Evolutionary conservation across 2,113 vertebrate genomes (phyloP).

Genomic region (Anseranas semipalmata): DNA sequence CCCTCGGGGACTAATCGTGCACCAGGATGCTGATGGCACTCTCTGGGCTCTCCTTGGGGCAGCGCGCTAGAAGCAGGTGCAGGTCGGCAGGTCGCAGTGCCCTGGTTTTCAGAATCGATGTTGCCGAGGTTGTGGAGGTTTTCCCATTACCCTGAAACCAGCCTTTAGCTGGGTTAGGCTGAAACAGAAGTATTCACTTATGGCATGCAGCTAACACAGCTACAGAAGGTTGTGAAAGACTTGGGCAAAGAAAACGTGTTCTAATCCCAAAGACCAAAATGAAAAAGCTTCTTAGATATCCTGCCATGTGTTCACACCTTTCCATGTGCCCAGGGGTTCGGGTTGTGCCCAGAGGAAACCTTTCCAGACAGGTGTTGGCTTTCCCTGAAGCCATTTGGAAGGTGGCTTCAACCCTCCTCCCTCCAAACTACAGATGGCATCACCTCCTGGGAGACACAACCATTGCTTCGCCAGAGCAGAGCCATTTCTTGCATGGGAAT

Average conservation of each 20-base stretch:
- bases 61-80: neutral
- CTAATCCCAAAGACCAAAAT: neutral
- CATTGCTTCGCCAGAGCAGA: neutral
- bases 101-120: neutral
- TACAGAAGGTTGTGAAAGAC: neutral
- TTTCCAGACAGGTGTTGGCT: neutral
- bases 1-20: neutral
- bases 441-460: neutral
- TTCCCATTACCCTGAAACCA: neutral
- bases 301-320: neutral
- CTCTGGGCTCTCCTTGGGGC: neutral
- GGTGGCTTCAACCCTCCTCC: neutral
- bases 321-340: neutral
- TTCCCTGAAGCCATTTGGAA: neutral
- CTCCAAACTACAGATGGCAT: neutral
- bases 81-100: neutral
- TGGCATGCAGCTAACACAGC: neutral
- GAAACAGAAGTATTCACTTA: neutral
- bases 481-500: neutral
- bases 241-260: neutral
- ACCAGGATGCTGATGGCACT: neutral
- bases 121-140: neutral
- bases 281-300: neutral
- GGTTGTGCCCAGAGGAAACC: neutral
- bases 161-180: neutral